Percentiles rank a stretch among this genome's conserved stretches.
These are phyloP conservation scores for Sebastes iracundus DNA, from an alignment of 2,797 vertebrate species.

Conservation along the genomic window DNA sequence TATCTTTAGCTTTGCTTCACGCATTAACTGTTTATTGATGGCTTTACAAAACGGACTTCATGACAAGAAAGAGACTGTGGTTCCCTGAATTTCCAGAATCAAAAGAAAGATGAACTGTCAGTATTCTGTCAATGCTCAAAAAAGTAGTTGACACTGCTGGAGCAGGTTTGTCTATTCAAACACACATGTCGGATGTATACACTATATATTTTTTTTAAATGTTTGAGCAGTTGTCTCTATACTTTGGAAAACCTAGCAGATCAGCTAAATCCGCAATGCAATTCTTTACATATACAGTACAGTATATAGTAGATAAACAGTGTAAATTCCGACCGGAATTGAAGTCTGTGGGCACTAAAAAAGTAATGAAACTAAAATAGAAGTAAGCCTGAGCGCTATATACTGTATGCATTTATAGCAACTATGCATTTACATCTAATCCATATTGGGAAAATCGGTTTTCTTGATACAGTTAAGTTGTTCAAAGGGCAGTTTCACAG, in stretches of 20 bases:
- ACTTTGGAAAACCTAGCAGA: not conserved
- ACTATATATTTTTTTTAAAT: not conserved
- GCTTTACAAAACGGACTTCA: not conserved
- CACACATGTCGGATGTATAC: not conserved
- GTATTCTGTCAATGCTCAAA: not conserved
- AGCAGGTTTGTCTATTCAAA: not conserved
- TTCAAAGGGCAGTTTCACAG: slow-evolving; percentile 25
- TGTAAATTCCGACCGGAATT: not conserved
- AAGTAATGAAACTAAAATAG: not conserved
- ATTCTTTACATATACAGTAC: not conserved
- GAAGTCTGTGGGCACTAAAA: not conserved
- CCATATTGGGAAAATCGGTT: not conserved
- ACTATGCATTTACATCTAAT: not conserved
- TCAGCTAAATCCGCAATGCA: not conserved
- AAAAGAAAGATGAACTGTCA: not conserved
- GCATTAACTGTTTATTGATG: not conserved
- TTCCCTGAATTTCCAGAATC: not conserved
- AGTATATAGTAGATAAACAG: not conserved
- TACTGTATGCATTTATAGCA: not conserved
- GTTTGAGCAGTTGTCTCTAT: not conserved
- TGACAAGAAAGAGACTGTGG: not conserved
- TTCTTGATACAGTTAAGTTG: not conserved
- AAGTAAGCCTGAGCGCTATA: not conserved
- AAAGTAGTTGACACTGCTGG: not conserved
- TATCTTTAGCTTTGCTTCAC: not conserved